phyloP scores from a whole-genome alignment of 2,888 invertebrate genomes.

The Argyra leucocephala region DNA sequence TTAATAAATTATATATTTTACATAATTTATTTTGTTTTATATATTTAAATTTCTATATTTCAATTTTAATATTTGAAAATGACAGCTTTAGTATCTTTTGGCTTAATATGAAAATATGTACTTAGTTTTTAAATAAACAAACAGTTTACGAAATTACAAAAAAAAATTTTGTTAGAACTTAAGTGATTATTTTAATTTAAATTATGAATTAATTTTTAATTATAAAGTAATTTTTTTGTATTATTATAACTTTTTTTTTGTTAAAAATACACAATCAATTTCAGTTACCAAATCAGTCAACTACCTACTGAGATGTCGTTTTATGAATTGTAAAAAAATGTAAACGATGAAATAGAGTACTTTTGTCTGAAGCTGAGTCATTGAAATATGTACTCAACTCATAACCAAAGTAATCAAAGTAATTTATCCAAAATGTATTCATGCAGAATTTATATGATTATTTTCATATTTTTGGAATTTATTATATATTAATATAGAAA shows the following conservation, averaged over 20 bases:
- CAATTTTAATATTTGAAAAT: background rate
- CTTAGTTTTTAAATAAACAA: no score
- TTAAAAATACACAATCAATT: background rate
- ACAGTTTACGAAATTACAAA: no score
- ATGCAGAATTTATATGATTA: no score
- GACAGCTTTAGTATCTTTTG: background rate
- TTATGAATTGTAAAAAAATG: background rate
- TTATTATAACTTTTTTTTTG: background rate
- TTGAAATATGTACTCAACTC: background rate
- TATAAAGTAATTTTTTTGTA: no score
- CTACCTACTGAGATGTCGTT: constrained; percentile 3
- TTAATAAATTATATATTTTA: background rate
- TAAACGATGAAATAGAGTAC: background rate
- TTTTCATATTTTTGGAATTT: no score
- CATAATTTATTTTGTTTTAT: background rate
- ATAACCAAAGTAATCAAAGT: no score
- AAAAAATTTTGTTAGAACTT: no score
- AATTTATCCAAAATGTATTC: no score
- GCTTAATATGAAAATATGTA: no score
- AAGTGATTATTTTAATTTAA: no score
- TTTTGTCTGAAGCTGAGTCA: background rate
- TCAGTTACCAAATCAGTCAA: constrained; percentile 2
- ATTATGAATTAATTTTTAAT: no score
- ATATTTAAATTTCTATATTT: background rate
- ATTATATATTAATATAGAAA: no score